Evolutionary conservation across 2,888 invertebrate species (phyloP), one percentile per base, ranked within the genome.

Genomic region (Epiblema foenella): DNA sequence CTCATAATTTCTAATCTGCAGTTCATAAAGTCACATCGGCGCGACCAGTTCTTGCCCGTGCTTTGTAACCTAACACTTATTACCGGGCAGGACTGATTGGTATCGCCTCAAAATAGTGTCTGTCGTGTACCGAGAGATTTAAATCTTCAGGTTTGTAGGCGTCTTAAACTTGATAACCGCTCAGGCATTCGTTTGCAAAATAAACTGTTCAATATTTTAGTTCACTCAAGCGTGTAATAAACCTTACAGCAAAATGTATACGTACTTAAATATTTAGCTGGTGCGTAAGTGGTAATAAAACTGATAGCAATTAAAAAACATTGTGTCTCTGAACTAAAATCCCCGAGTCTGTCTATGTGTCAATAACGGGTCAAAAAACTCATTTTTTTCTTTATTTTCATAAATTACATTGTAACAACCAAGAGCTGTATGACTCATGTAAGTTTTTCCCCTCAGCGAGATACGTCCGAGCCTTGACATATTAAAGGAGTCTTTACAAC

Each of bases 51-150:
- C 77, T 74, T 74, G 78, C 77, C 80, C 75, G 74, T 75, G 80
- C 78, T 81, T 79, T 81, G 85, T 82, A 85, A 85, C 82, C 79
- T 81, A 81, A 85, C 84, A 84, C 85, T 86, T 85, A 85, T 85
- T 85, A 81, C 80, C 75, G 71, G 73, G 73, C 75, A 76, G 78
- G 81, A 84, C 83, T 81, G 81, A 85, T 84, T 80, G 78, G 79
- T 78, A 82, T 80, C 79, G 80, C 78, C 75, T 78, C 78, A 75
- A 79, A 80, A 81, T 82, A 79, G 78, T 77, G 75, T 74, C 76
- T 77, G 76, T 81, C 77, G 78, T 78, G 78, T 76, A 77, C 75
- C 68, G 65, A 73, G 74, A 69, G 75, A 75, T 75, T 71, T 78
- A 77, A 78, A 79, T 80, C 76, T 72, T 69, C 77, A 74, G 76